Evolutionary conservation across 2,888 invertebrate species (phyloP), one percentile per base, ranked within the genome.

Genomic region (Iphiclides podalirius): DNA sequence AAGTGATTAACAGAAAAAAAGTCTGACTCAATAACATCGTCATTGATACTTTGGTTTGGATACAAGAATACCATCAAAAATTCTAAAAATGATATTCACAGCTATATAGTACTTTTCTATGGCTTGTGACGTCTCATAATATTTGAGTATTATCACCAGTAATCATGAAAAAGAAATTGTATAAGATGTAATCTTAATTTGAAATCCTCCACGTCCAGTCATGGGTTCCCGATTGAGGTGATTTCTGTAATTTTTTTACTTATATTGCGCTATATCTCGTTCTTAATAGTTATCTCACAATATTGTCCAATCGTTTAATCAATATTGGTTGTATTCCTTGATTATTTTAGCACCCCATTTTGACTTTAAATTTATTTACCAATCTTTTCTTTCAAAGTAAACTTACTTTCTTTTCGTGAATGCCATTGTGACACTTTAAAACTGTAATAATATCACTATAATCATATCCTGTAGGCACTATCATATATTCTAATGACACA

Each of bases 161-260:
- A 60, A 59, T 59, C 48, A 63, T 64, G 31, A 44, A 55, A 52
- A 38, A 42, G 14, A 34, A 48, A 35, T 36, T 48, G 45, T 46
- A 54, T 75, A 83, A 79, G 61, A 77, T 77, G 76, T 79, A 75
- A 79, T 67, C 68, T 66, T 70, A 75, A 74, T 68, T 70, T 68
- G 53, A 55, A 62, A 70, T n/a, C 61, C 56, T 77, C 76, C 80
- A 83, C 79, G 76, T 81, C 71, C 75, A 82, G 80, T 77, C 71
- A 86, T 86, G 86, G 85, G 86, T 82, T 86, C 86, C 77, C 80
- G 86, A 79, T 64, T 86, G 70, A 79, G 86, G 86, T 85, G 79
- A 70, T 58, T 63, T 20, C 11, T 15, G 20, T 12, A 42, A 17
- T 13, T 35, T 20, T 11, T 20, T 45, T 39, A 9, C 34, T 16